Conservation (phyloP, 1,140 invertebrate genomes). For the Radopholus similis region DNA sequence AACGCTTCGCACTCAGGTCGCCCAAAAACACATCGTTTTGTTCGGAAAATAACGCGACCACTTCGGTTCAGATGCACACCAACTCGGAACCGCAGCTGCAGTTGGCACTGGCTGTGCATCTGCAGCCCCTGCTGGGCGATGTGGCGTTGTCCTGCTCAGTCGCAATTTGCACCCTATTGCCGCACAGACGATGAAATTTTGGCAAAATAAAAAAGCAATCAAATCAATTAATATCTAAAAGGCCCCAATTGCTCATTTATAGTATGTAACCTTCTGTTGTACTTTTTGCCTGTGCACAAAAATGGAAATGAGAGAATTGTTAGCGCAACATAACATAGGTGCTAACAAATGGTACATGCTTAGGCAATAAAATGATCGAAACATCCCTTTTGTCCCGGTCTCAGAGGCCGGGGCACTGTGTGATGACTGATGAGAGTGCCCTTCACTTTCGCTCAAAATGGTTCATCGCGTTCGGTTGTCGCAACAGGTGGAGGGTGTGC, state of each 20-base stretch:
- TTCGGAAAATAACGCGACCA: conserved; percentile 1
- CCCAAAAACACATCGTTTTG: neutral
- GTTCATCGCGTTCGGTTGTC: too few relatives aligned
- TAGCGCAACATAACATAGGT: too few relatives aligned
- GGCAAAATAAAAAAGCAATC: neutral
- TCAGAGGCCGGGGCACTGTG: too few relatives aligned
- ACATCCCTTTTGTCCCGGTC: too few relatives aligned
- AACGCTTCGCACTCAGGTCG: conserved; percentile 19
- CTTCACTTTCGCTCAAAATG: too few relatives aligned
- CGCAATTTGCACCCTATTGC: conserved; percentile 21
- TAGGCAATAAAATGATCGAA: too few relatives aligned
- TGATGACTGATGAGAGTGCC: too few relatives aligned
- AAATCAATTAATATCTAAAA: neutral
- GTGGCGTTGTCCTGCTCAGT: conserved; percentile 30
- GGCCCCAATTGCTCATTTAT: neutral
- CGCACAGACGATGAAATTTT: neutral
- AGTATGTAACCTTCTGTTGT: too few relatives aligned
- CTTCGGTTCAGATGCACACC: conserved; percentile 28
- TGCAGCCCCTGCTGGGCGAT: conserved; percentile 42
- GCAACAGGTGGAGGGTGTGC: too few relatives aligned
- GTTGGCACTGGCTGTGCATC: conserved; percentile 41
- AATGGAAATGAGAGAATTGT: too few relatives aligned
- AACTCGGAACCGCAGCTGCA: conserved; percentile 33
- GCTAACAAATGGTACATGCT: too few relatives aligned
- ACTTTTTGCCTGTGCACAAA: too few relatives aligned